Evolutionary conservation across 2,888 invertebrate genomes (phyloP).

Genomic region (Apodemia duryi): DNA sequence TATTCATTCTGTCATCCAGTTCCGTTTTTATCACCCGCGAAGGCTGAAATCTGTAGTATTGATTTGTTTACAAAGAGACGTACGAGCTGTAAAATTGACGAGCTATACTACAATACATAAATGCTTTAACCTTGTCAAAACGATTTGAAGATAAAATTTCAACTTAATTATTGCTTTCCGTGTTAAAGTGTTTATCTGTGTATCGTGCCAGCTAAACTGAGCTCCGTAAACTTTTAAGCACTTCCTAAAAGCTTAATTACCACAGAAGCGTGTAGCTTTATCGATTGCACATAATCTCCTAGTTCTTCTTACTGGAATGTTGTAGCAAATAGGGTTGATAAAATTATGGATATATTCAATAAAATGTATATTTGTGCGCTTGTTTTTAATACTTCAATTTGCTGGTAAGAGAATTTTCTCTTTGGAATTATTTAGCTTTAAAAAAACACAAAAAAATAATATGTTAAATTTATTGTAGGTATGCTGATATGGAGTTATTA

Average conservation of each 20-base stretch:
- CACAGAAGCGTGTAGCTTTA: constrained; percentile 61
- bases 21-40: constrained; percentile 43
- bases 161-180: constrained; percentile 68
- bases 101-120: constrained; percentile 48
- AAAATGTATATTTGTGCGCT: background rate
- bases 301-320: constrained; percentile 18
- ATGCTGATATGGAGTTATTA: constrained; percentile 39
- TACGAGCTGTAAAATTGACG: constrained; percentile 45
- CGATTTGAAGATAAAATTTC: constrained; percentile 65
- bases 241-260: constrained; percentile 59
- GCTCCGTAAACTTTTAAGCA: constrained; percentile 53
- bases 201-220: constrained; percentile 56
- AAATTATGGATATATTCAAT: background rate
- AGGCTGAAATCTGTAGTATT: constrained; percentile 57
- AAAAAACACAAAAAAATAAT: background rate
- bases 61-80: constrained; percentile 72
- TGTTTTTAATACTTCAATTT: background rate
- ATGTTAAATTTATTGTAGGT: constrained; percentile 27
- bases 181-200: constrained; percentile 63
- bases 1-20: background rate
- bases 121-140: constrained; percentile 64
- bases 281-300: constrained; percentile 59
- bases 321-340: background rate
- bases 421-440: background rate
- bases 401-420: background rate